phyloP scores from a whole-genome alignment of 2,797 vertebrate species.

The Manis javanica region DNA sequence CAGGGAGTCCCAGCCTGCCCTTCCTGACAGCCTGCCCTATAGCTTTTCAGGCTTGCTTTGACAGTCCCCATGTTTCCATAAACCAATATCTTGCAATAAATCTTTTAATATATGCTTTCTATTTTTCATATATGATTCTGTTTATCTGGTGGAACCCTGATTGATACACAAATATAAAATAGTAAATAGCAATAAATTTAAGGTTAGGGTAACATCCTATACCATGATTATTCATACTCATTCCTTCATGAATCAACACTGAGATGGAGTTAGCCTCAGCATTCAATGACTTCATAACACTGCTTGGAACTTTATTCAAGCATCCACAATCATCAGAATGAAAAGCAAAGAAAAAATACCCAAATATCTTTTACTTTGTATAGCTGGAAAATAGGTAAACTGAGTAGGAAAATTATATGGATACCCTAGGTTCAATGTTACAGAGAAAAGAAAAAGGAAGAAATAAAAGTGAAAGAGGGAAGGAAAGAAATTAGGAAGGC shows the following conservation, averaged over 20 bases:
- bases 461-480: background rate
- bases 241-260: background rate
- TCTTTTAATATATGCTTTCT: background rate
- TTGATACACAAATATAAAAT: background rate
- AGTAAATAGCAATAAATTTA: constrained; percentile 18
- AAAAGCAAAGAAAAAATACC: background rate
- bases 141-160: background rate
- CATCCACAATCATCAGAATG: background rate
- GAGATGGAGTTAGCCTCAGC: background rate
- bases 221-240: background rate
- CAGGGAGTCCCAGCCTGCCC: background rate
- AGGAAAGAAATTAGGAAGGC: background rate
- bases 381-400: background rate
- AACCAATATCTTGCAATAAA: background rate
- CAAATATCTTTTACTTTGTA: background rate
- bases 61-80: background rate
- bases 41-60: background rate
- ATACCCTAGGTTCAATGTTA: background rate
- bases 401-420: background rate
- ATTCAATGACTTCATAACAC: background rate
- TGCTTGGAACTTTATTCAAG: background rate
- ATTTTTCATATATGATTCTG: background rate
- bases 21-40: background rate
- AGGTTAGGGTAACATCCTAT: background rate
- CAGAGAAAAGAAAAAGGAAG: background rate